These are phyloP conservation scores for Simalia tracyae DNA, from an alignment of 2,797 vertebrate genomes.

Conservation along the genomic window DNA sequence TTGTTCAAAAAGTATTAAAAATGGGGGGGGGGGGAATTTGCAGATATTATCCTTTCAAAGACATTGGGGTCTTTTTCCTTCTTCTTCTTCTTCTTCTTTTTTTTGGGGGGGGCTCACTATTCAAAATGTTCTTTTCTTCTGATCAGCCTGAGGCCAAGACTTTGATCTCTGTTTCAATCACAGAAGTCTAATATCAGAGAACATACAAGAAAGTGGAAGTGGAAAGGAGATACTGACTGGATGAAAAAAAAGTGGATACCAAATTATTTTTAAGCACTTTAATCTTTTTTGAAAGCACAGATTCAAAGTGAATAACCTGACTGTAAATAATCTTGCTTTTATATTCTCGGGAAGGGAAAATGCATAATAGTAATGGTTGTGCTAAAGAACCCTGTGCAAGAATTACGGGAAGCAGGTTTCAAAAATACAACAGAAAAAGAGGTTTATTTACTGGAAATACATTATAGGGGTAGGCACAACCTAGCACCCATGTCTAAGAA, in stretches of 20 bases:
- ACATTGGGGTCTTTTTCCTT: not conserved
- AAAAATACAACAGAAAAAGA: not conserved
- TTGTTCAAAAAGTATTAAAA: conserved; percentile 42
- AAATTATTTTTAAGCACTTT: conserved; percentile 41
- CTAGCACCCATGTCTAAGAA: too few relatives aligned
- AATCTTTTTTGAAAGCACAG: conserved; percentile 23
- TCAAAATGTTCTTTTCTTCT: conserved; percentile 39
- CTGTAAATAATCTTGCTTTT: not conserved
- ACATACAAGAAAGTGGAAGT: conserved; percentile 45
- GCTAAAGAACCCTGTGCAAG: not conserved
- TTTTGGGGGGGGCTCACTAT: not conserved
- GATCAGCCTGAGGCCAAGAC: conserved; percentile 45
- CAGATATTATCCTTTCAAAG: conserved; percentile 28
- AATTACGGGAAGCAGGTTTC: not conserved
- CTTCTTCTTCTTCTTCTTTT: not conserved
- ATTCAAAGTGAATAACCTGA: conserved; percentile 31
- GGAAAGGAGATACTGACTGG: conserved; percentile 36
- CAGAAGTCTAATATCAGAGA: conserved; percentile 60
- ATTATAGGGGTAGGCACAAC: not conserved
- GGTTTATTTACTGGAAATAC: not conserved
- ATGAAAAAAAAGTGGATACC: conserved; percentile 53
- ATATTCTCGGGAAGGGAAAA: not conserved
- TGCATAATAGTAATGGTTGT: not conserved
- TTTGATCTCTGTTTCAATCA: conserved; percentile 67
- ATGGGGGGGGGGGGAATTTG: not conserved